These are phyloP conservation scores for Vicugna pacos DNA, from an alignment of 2,113 vertebrate genomes.

Conservation along the genomic window DNA sequence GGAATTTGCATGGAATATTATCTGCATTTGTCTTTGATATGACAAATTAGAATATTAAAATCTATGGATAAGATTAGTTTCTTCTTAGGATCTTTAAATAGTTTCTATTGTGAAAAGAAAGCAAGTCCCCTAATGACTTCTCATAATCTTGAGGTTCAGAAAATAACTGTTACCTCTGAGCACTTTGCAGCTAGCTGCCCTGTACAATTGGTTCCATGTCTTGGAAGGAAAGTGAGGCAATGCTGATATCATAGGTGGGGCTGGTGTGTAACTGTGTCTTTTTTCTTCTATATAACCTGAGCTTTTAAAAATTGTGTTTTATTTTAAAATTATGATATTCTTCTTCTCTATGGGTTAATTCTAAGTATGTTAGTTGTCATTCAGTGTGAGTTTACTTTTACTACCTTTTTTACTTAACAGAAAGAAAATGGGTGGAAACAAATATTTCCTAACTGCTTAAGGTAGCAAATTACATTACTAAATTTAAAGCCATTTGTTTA, in stretches of 20 bases:
- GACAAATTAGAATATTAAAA: conserved; percentile 26
- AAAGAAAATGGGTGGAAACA: not conserved
- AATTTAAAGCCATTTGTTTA: not conserved
- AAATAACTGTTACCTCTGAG: not conserved
- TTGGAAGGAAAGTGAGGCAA: not conserved
- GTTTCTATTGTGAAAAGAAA: not conserved
- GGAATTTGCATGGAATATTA: not conserved
- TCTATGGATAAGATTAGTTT: not conserved
- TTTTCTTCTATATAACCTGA: not conserved
- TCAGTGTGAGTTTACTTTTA: not conserved
- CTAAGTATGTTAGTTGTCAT: not conserved
- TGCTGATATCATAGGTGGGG: fast-evolving
- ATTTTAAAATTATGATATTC: not conserved
- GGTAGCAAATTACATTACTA: not conserved
- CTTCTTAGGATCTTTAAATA: not conserved
- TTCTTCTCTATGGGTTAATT: not conserved
- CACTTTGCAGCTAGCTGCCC: not conserved
- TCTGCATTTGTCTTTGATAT: not conserved
- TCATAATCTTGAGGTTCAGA: not conserved
- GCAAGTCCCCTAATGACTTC: not conserved
- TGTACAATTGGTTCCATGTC: fast-evolving
- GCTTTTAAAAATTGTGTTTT: not conserved
- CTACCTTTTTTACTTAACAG: not conserved
- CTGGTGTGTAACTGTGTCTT: not conserved
- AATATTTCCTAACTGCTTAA: not conserved